Evolutionary conservation across 2,888 invertebrate genomes (phyloP).

Genomic region (Lasioglossum pauxillum): DNA sequence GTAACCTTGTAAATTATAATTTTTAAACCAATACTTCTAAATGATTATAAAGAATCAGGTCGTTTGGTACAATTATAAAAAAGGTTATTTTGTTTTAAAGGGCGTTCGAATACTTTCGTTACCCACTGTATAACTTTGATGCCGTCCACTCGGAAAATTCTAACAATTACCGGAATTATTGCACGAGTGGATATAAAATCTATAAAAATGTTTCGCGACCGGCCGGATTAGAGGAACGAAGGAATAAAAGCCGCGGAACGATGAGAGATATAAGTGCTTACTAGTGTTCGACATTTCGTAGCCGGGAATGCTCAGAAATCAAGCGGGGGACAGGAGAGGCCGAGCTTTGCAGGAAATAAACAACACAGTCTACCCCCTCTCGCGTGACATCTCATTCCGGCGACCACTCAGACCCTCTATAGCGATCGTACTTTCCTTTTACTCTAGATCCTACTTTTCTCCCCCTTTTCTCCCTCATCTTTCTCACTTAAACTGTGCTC

Average conservation of each 20-base stretch:
- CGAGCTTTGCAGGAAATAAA: constrained; percentile 26
- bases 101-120: no score
- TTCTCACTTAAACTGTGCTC: constrained; percentile 41
- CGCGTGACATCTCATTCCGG: constrained; percentile 27
- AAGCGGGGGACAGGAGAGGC: constrained; percentile 1
- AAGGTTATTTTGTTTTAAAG: no score
- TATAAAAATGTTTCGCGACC: background rate
- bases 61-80: no score
- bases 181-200: background rate
- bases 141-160: background rate
- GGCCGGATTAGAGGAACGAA: background rate
- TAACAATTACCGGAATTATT: background rate
- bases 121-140: no score
- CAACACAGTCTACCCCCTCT: constrained; percentile 29
- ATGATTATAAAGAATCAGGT: no score
- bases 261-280: constrained; percentile 30
- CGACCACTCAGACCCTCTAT: constrained; percentile 21
- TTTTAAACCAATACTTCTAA: no score
- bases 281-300: constrained; percentile 34
- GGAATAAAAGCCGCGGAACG: background rate
- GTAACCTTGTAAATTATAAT: no score
- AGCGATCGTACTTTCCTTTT: constrained; percentile 25
- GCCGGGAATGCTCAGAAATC: constrained; percentile 28
- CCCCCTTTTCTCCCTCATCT: constrained; percentile 24
- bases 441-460: constrained; percentile 38